These are phyloP conservation scores for Harpagoxenus sublaevis DNA, from an alignment of 2,888 invertebrate species.

Conservation along the genomic window DNA sequence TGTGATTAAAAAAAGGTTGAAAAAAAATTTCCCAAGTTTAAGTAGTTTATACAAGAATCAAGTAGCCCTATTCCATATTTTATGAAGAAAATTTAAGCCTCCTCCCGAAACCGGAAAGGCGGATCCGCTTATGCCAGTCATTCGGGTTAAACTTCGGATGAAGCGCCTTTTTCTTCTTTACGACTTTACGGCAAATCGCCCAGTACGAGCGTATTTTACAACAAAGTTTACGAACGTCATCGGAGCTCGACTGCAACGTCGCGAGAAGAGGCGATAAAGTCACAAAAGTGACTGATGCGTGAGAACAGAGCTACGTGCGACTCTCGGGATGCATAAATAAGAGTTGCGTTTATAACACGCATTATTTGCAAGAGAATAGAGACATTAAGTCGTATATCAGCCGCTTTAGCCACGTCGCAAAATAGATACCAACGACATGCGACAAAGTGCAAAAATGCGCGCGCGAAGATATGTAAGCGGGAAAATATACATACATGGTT, in stretches of 20 bases:
- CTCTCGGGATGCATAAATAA: constrained; percentile 12
- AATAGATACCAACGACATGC: background rate
- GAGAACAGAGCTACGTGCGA: background rate
- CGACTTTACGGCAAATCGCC: constrained; percentile 9
- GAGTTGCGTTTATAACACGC: background rate
- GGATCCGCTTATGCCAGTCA: background rate
- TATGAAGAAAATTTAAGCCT: background rate
- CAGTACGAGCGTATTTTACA: constrained; percentile 20
- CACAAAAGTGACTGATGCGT: background rate
- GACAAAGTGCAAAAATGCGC: constrained; percentile 8
- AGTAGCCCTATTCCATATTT: constrained; percentile 5
- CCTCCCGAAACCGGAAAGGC: background rate
- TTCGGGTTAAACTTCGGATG: constrained; percentile 2
- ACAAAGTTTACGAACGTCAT: constrained; percentile 19
- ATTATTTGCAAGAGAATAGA: constrained; percentile 19
- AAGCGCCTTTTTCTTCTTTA: constrained; percentile 24
- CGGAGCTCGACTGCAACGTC: background rate
- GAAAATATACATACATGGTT: background rate
- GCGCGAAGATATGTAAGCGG: background rate
- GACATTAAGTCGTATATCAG: constrained; percentile 34
- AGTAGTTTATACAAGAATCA: background rate
- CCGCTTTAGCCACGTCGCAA: background rate
- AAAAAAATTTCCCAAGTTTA: background rate
- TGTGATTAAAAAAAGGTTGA: background rate
- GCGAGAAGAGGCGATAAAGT: constrained; percentile 34